Conservation (phyloP, 1,140 invertebrate species). For the Akabosia matsudoensis region DNA sequence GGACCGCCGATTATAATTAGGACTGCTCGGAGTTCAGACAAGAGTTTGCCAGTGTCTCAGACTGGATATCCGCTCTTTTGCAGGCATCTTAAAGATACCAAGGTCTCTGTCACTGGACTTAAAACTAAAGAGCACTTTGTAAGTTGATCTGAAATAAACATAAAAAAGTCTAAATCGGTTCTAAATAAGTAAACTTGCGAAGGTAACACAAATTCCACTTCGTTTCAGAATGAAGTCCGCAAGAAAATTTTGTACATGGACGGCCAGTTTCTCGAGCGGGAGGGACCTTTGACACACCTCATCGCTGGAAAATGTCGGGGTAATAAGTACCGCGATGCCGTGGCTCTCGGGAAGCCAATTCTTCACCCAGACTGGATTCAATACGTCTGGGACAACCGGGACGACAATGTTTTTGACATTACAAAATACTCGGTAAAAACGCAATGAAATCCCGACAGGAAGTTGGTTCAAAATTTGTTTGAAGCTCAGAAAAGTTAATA, state of each 20-base stretch:
- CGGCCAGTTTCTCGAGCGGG: slow-evolving; percentile 39
- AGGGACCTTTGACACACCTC: slow-evolving; percentile 70
- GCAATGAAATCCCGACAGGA: too few relatives aligned
- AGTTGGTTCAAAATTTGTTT: too few relatives aligned
- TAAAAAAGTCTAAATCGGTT: not conserved
- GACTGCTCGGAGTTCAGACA: slow-evolving; percentile 18
- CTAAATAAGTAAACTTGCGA: not conserved
- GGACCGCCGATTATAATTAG: slow-evolving; percentile 35
- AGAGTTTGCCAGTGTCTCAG: slow-evolving; percentile 21
- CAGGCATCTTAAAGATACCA: slow-evolving; percentile 29
- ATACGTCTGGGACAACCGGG: slow-evolving; percentile 69
- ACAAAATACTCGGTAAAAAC: slow-evolving; percentile 29
- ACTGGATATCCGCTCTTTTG: slow-evolving; percentile 43
- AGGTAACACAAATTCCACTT: not conserved
- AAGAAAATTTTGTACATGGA: slow-evolving; percentile 43
- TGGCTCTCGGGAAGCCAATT: slow-evolving; percentile 81
- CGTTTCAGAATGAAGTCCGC: slow-evolving; percentile 39
- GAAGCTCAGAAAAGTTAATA: too few relatives aligned
- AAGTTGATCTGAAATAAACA: not conserved
- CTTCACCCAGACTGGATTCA: slow-evolving; percentile 83
- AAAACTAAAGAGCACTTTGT: slow-evolving; percentile 41
- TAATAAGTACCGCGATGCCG: slow-evolving; percentile 81
- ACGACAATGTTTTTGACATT: slow-evolving; percentile 14
- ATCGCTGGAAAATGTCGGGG: slow-evolving; percentile 81
- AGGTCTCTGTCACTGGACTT: slow-evolving; percentile 39